Evolutionary conservation across 2,888 invertebrate genomes (phyloP), one percentile per base, ranked within the genome.

Genomic region (Leptinotarsa peninsularis): DNA sequence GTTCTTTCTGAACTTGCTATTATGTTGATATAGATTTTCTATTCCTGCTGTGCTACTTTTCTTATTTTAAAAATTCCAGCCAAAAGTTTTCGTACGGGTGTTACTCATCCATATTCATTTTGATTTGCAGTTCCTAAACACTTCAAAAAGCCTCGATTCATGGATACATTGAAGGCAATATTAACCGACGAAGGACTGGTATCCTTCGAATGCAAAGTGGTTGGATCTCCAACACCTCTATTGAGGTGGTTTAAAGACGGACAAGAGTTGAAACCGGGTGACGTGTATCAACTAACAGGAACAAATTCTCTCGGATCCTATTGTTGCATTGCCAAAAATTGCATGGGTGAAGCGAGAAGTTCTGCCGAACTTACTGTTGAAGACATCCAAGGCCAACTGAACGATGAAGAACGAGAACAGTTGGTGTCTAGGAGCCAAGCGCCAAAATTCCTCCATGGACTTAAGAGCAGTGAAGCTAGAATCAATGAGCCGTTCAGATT

Each of bases 141-240:
- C 88, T 97, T 95, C 86, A 91, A 96, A 81, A 94, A 94, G 86
- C 97, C 97, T 1, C 91, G 95, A 78, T 97, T 97, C 87, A 94
- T 97, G 93, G 97, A 97, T 87, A 95, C 94, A 82, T 90, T 97
- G 14, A 95, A 95, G 88, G 97, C 97, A 13, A 93, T 97, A 63
- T 90, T 97, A 66, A 96, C 97, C 0, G 96, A 97, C 86, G 97
- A 97, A 89, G 97, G 97, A 0, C 89, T 97, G 50, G 97, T 97
- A 1, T 96, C 96, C 0, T 97, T 97, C 85, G 97, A 97, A 86
- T 97, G 97, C 86, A 97, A 97, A 88, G 96, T 97, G 0, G 96
- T 96, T 3, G 97, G 96, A 0, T 96, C 96, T 82, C 97, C 97
- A 0, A 96, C 96, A 0, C 97, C 97, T 0, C 89, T 94, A 69